Evolutionary conservation across 2,797 vertebrate genomes (phyloP), one percentile per base, ranked within the genome.

Genomic region (Onychomys leucogaster): DNA sequence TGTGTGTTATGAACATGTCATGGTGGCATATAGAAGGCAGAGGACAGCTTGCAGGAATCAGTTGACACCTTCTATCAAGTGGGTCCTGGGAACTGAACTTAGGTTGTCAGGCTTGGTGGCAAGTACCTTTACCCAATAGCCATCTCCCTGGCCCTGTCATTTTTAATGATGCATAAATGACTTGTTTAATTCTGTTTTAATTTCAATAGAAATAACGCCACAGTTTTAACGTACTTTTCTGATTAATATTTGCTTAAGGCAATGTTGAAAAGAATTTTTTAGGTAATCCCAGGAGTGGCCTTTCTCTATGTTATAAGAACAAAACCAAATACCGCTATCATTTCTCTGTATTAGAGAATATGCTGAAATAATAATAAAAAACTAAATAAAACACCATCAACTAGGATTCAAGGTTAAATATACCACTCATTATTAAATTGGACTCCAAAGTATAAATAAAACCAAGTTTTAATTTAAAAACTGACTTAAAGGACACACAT

Each of bases 391-490:
- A 86, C 55, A 65, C 0, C 6, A 59, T 91, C 41, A 78, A 17
- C 94, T 82, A 92, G 57, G 21, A 80, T 80, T 91, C 71, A 59
- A 89, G 59, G 34, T 80, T 93, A 94, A 80, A 80, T 46, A 63
- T 57, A 71, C 32, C 46, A 89, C 78, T 93, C 59, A 86, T 91
- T 89, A 94, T 81, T 91, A 94, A 94, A 69, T 71, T 87, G 69
- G 57, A 85, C 29, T 94, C 41, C n/a, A 78, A 75, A 81, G 32
- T 91, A 91, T 71, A 86, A 89, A 95, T 80, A 88, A 95, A 96
- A 82, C 76, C n/a, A 89, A 85, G 9, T 2, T 80, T 95, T 92
- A 84, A 81, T 97, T 93, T 95, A 81, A 90, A 97, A 96, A 87
- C 12, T 19, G 57, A 69, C 32, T 85, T 91, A 80, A 89, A 91